Base-by-base conservation (phyloP, 2,888 invertebrate genomes). In the Siphlonurus alternatus region DNA sequence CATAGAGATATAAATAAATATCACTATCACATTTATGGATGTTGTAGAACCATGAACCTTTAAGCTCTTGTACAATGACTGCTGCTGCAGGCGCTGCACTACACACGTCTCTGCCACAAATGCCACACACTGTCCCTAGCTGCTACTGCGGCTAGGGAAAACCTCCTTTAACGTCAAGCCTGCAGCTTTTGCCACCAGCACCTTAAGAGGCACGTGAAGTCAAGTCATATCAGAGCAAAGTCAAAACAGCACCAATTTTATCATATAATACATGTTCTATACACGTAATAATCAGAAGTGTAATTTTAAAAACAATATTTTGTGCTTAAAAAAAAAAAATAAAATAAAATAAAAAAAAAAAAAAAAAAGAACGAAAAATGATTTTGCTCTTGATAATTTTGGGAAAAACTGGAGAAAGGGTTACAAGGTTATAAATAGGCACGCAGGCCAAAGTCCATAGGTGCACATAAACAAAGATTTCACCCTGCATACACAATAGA, bases 331-430 rank as follows among this genome's bases (percentile, higher is more conserved):
- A 60, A 61, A 54, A 65, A 65, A 38, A 38, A 15, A 38, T 62
- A 64, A 66, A 66, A 64, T 54, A 62, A 66, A 66, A 66, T 25
- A 64, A 59, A 61, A 23, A 23, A 22, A 60, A 60, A 61, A 54
- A 65, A 65, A 38, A 38, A 15, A 38, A 10, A 38, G 38, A 38
- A 10, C 5, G 38, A 38, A 10, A 38, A 10, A 38, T 38, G 38
- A 38, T 10, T 5, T 38, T 38, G 38, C 38, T 38, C 38, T 38
- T 38, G 38, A 38, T 38, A 38, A 38, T 38, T 38, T 38, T 38
- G 38, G 38, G 38, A 38, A 10, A 38, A 38, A 38, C 15, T 38
- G 38, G 5, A n/a, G n/a, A n/a, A n/a, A 15, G 38, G 38, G 38
- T 38, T 38, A 38, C 38, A 38, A 38, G 38, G 38, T 38, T 15